Base-by-base conservation (phyloP, 2,113 vertebrate species). In the Aspiorhynchus laticeps region DNA sequence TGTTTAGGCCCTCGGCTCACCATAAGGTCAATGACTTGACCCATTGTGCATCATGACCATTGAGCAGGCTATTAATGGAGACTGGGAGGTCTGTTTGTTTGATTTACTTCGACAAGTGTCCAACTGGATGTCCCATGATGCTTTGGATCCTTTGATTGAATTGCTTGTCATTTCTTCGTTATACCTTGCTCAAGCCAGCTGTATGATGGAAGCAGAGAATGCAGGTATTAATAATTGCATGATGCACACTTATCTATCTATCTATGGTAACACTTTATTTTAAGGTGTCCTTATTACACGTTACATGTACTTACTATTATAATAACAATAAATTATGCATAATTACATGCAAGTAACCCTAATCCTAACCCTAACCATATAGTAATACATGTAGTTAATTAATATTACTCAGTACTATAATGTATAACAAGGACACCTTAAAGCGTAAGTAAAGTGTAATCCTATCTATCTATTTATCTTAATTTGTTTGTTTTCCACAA, bases 21-120 rank as follows among this genome's bases (percentile, higher is more conserved):
- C 69, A 38, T 12, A 84, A 41, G 65, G 82, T 84, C 82, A 84
- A 28, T 84, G 48, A 84, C 48, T 84, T 74, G 82, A 84, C 31
- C 46, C 31, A 5, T 56, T 59, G 31, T 41, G 4, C 46, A 11
- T 74, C 67, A 38, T 53, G 65, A 71, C 31, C 41, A 69, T 24
- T 48, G 17, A 69, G 61, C 24, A 26, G 11, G 69, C 67, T 84
- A 84, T 56, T 74, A 33, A 53, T 84, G 69, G 67, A 73, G 33
- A 84, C 67, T 38, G 33, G 31, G 19, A 7, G 31, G 67, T 71
- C 19, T 71, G 61, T 84, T 36, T 38, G 80, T 48, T 19, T 81
- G 63, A 67, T 83, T 69, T 69, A 69, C n/a, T 83, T 83, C 1
- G 63, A 83, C 80, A 83, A 69, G 43, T 48, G 80, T 69, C 26